Percentiles rank a stretch among this genome's conserved stretches.
Evolutionary conservation across 2,113 vertebrate species (phyloP).

Genomic region (Halichoeres trimaculatus): DNA sequence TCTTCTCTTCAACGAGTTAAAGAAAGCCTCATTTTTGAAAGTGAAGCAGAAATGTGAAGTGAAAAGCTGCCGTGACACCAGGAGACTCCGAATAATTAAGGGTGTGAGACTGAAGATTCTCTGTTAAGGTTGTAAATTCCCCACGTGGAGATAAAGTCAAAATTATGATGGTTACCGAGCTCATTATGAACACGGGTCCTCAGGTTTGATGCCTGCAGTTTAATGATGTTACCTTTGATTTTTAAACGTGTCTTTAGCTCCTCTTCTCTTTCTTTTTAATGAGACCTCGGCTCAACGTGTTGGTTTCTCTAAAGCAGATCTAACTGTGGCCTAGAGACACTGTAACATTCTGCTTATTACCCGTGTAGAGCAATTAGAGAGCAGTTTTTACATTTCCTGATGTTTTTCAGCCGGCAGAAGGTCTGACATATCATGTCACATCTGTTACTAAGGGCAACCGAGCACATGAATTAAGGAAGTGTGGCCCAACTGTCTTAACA

Average conservation of each 20-base stretch:
- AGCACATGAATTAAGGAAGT: too few relatives aligned
- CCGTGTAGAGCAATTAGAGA: conserved; percentile 1
- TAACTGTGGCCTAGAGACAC: neutral
- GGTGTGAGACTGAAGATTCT: neutral
- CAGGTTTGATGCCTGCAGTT: conserved; percentile 11
- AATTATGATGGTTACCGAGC: too few relatives aligned
- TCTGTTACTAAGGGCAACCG: too few relatives aligned
- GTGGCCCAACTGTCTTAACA: too few relatives aligned
- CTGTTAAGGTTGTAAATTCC: too few relatives aligned
- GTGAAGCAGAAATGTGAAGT: neutral
- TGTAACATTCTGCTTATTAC: conserved; percentile 4
- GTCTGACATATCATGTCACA: too few relatives aligned
- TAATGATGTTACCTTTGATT: conserved; percentile 49
- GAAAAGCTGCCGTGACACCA: neutral
- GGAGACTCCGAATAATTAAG: neutral
- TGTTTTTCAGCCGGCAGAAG: too few relatives aligned
- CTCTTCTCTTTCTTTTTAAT: conserved; percentile 26
- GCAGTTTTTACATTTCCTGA: neutral
- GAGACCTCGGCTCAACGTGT: conserved; percentile 29
- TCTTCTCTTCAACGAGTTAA: neutral
- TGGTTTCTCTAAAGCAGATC: neutral
- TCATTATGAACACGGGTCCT: conserved; percentile 14
- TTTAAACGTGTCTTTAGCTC: conserved; percentile 9
- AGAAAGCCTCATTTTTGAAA: neutral
- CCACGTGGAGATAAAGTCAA: too few relatives aligned